Evolutionary conservation across 1,140 invertebrate species (phyloP).

Genomic region (Elysia chlorotica): DNA sequence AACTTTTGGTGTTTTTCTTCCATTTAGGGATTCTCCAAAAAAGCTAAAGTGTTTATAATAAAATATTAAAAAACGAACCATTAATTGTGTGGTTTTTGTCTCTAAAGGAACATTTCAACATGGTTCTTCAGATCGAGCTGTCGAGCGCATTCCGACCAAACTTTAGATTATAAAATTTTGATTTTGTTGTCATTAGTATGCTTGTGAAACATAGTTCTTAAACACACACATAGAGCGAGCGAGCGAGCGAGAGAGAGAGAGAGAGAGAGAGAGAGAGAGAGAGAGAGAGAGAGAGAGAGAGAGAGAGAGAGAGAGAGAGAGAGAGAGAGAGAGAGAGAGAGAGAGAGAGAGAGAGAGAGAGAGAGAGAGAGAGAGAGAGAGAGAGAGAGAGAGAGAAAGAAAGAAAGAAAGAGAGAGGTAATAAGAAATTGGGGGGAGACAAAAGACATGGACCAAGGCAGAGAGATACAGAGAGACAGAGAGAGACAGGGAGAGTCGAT

Average conservation of each 20-base stretch:
- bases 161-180: too few relatives aligned
- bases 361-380: slow-evolving; percentile 9
- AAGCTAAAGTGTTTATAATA: too few relatives aligned
- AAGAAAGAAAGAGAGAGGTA: not conserved
- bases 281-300: slow-evolving; percentile 14
- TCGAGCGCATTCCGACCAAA: too few relatives aligned
- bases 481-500: slow-evolving; percentile 1
- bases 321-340: slow-evolving; percentile 14
- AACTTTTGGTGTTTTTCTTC: too few relatives aligned
- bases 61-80: too few relatives aligned
- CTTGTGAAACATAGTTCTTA: too few relatives aligned
- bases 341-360: not conserved
- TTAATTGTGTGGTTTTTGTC: too few relatives aligned
- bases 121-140: too few relatives aligned
- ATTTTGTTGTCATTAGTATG: too few relatives aligned
- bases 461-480: not conserved
- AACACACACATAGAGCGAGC: slow-evolving; percentile 7
- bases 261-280: slow-evolving; percentile 6
- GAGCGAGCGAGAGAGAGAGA: not conserved
- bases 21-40: too few relatives aligned
- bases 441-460: slow-evolving; percentile 3
- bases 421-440: not conserved
- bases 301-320: not conserved
- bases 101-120: too few relatives aligned
- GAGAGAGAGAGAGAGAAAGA: slow-evolving; percentile 15